A percentile compares a stretch with the other conserved stretches of the same genome.
These are phyloP conservation scores for Pogoniulus pusillus DNA, from an alignment of 2,797 vertebrate genomes.

Conservation along the genomic window DNA sequence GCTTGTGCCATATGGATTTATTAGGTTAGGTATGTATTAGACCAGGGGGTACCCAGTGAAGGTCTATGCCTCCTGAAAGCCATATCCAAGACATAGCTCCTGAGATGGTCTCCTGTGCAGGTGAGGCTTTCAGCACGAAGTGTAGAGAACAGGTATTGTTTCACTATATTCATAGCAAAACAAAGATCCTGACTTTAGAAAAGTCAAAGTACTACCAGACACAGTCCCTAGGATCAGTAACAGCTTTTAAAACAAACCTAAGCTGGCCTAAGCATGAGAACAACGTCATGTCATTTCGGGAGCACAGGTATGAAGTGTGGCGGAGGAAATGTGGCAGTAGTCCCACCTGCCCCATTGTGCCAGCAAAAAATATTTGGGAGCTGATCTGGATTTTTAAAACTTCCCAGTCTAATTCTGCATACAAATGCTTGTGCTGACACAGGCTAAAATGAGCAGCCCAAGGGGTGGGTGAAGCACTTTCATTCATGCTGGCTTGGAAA, in stretches of 20 bases:
- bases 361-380: not conserved
- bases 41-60: fast-evolving
- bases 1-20: not conserved
- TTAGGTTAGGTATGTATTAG: not conserved
- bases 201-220: not conserved
- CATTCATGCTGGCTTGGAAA: not conserved
- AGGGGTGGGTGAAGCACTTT: slow-evolving; percentile 11
- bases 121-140: not conserved
- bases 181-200: not conserved
- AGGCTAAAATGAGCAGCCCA: slow-evolving; percentile 33
- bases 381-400: not conserved
- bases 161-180: not conserved
- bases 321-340: not conserved
- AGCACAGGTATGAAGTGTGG: not conserved
- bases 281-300: not conserved
- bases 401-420: not conserved
- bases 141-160: not conserved
- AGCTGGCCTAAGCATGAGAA: not conserved
- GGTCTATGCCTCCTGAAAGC: not conserved
- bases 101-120: not conserved
- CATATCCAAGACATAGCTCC: not conserved
- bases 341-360: not conserved
- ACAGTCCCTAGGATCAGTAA: not conserved
- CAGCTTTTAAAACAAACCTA: not conserved
- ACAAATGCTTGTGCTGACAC: not conserved